Percentiles rank a stretch among this genome's conserved stretches.
phyloP scores from a whole-genome alignment of 2,797 vertebrate genomes.

The Ptychadena robeensis region DNA sequence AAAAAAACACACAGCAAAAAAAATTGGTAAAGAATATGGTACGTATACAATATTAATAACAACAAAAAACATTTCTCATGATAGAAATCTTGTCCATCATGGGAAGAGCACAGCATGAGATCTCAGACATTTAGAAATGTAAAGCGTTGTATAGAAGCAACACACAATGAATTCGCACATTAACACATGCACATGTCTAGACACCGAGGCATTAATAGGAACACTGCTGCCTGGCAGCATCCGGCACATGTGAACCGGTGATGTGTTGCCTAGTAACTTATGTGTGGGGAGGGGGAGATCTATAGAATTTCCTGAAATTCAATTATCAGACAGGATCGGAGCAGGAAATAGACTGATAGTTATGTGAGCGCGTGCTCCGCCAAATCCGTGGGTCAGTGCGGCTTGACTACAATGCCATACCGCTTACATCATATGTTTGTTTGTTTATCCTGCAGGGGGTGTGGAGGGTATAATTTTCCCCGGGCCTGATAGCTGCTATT shows the following conservation, averaged over 20 bases:
- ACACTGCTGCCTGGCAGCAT: conserved; percentile 34
- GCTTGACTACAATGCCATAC: neutral
- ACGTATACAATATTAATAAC: neutral
- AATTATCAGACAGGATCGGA: conserved; percentile 61
- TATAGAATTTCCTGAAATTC: conserved; percentile 56
- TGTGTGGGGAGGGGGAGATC: conserved; percentile 42
- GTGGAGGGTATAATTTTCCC: neutral
- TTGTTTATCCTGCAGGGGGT: neutral
- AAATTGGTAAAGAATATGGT: neutral
- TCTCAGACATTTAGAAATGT: neutral
- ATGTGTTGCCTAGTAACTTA: conserved; percentile 58
- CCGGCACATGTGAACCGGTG: conserved; percentile 38
- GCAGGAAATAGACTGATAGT: conserved; percentile 54
- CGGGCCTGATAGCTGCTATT: neutral
- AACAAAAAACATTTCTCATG: conserved; percentile 11
- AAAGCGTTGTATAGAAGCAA: neutral
- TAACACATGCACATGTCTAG: conserved; percentile 46
- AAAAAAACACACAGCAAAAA: neutral
- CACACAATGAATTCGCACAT: neutral
- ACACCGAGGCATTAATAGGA: conserved; percentile 42
- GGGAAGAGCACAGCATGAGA: conserved; percentile 5
- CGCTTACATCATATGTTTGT: neutral
- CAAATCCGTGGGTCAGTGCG: neutral
- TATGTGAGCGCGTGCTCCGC: neutral
- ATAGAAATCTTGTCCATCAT: conserved; percentile 2